Evolutionary conservation across 2,888 invertebrate genomes (phyloP).

Genomic region (Choristoneura rosaceana): DNA sequence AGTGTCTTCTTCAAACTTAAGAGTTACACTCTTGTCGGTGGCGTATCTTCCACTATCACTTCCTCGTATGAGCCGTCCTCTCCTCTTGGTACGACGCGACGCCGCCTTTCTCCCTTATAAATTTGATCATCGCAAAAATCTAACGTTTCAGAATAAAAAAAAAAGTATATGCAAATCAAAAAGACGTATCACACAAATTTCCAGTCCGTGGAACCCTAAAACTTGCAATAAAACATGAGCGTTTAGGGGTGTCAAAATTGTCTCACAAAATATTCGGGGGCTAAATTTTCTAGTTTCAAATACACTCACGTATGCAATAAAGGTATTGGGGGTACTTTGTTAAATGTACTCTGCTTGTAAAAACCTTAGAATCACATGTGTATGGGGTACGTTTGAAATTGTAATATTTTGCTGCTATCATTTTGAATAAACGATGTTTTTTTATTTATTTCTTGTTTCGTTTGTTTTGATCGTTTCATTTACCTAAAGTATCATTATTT

Average conservation of each 20-base stretch:
- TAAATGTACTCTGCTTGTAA: slow-evolving; percentile 57
- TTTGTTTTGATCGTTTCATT: neutral
- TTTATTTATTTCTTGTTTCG: slow-evolving; percentile 8
- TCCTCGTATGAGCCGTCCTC: too few species aligned
- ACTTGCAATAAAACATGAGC: slow-evolving; percentile 70
- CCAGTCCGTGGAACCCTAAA: slow-evolving; percentile 30
- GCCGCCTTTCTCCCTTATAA: too few species aligned
- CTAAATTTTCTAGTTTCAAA: slow-evolving; percentile 68
- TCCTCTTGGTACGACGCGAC: too few species aligned
- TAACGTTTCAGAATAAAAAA: neutral
- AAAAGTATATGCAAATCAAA: neutral
- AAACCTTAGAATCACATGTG: slow-evolving; percentile 31
- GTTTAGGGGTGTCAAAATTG: slow-evolving; percentile 77
- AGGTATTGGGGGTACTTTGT: slow-evolving; percentile 65
- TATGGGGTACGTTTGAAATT: slow-evolving; percentile 28
- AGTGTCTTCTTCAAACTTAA: too few species aligned
- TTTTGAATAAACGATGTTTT: slow-evolving; percentile 22
- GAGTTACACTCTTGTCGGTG: too few species aligned
- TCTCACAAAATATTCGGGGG: slow-evolving; percentile 65
- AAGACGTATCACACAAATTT: slow-evolving; percentile 7
- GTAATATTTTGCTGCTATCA: slow-evolving; percentile 24
- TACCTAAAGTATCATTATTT: neutral
- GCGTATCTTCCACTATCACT: too few species aligned
- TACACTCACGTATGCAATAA: slow-evolving; percentile 76
- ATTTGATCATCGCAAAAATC: too few species aligned